phyloP scores from a whole-genome alignment of 92 coral and sea anemone genomes.

The Plumapathes pennacea region DNA sequence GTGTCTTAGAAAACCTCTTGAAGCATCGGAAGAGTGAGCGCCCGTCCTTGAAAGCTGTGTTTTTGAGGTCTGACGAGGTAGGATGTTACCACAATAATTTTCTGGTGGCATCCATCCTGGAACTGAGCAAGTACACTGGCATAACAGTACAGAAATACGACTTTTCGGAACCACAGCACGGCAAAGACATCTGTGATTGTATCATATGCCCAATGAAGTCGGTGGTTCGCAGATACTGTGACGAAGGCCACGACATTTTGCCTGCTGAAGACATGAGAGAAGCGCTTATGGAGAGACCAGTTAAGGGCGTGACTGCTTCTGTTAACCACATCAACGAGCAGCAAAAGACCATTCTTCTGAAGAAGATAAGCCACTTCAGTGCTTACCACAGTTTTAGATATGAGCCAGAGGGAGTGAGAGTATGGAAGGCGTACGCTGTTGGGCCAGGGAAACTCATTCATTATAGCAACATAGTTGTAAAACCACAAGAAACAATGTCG shows the following conservation, averaged over 20 bases:
- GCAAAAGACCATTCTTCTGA: too few species aligned
- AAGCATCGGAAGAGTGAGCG: not conserved
- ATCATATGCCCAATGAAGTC: conserved; percentile 47
- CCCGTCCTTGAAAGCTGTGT: not conserved
- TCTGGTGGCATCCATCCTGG: conserved; percentile 31
- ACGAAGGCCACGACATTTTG: conserved; percentile 5
- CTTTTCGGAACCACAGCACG: conserved; percentile 39
- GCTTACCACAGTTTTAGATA: too few species aligned
- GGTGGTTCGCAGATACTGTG: conserved; percentile 18
- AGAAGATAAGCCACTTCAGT: too few species aligned
- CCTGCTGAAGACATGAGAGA: conserved; percentile 16
- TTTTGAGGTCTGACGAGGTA: conserved; percentile 42
- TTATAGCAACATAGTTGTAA: too few species aligned
- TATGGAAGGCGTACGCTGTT: too few species aligned
- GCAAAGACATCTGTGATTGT: conserved; percentile 40
- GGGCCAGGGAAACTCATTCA: too few species aligned
- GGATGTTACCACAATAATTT: conserved; percentile 47
- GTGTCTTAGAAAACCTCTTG: conserved; percentile 28
- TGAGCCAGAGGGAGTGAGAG: too few species aligned
- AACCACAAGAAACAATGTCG: too few species aligned
- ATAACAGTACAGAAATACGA: conserved; percentile 31
- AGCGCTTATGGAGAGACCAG: conserved; percentile 20
- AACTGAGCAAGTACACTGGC: conserved; percentile 30
- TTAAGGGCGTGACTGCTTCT: too few species aligned
- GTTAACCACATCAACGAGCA: too few species aligned